phyloP scores from a whole-genome alignment of 2,888 invertebrate genomes.

The Priocnemis perturbator region DNA sequence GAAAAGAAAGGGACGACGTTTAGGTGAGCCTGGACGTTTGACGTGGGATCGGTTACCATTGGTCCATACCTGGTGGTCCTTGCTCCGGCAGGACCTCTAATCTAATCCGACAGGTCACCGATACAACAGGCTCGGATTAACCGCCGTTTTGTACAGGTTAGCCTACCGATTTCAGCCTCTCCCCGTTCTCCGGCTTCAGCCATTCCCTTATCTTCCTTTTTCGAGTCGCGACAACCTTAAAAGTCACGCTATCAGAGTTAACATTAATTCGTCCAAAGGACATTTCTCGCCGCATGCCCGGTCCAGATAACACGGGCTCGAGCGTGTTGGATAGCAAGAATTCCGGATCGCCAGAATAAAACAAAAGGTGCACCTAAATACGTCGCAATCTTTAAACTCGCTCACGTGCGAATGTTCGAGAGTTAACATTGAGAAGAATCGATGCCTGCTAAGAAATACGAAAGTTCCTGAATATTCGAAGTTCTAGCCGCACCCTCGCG shows the following conservation, averaged over 20 bases:
- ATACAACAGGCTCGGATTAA: slow-evolving; percentile 63
- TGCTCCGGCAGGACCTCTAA: slow-evolving; percentile 57
- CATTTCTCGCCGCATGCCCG: too few species aligned
- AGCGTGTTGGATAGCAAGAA: too few species aligned
- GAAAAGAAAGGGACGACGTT: slow-evolving; percentile 25
- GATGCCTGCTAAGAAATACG: too few species aligned
- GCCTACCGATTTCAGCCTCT: slow-evolving; percentile 60
- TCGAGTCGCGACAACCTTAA: slow-evolving; percentile 6
- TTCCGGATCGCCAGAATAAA: too few species aligned
- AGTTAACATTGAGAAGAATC: too few species aligned
- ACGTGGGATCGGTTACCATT: slow-evolving; percentile 62
- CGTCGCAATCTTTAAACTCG: too few species aligned
- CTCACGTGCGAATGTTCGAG: too few species aligned
- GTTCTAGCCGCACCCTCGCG: too few species aligned
- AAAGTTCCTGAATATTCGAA: too few species aligned
- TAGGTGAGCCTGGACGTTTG: slow-evolving; percentile 38
- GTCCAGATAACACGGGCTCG: too few species aligned
- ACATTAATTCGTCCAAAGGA: too few species aligned
- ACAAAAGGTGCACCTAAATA: too few species aligned
- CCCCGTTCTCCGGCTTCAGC: slow-evolving; percentile 16
- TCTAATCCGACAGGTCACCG: slow-evolving; percentile 69
- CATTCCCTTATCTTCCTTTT: slow-evolving; percentile 34
- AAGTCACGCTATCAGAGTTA: slow-evolving; percentile 13
- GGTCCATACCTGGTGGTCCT: slow-evolving; percentile 64
- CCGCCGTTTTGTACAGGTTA: slow-evolving; percentile 66